Base-by-base conservation (phyloP, 2,113 vertebrate species). In the Thermophis baileyi region DNA sequence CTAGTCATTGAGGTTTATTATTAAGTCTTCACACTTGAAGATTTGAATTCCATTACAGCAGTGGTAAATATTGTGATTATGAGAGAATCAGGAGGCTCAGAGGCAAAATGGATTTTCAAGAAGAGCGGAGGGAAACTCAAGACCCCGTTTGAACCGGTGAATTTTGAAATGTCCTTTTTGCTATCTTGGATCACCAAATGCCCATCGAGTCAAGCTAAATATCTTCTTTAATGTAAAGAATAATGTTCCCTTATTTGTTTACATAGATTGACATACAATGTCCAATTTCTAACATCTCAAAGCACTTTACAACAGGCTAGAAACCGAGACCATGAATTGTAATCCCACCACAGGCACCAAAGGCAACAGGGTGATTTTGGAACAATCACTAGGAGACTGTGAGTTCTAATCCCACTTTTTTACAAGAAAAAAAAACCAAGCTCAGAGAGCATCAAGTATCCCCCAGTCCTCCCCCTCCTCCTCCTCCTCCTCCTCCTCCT, bases 1-100 rank as follows among this genome's bases (percentile, higher is more conserved):
- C 95, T 95, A 96, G 97, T 97, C 98, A 97, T 97, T 97, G 95
- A 97, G 94, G 96, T 97, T 97, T 97, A 97, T 98, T 98, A 97
- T 97, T 97, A 97, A 95, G 95, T 92, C 95, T 97, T 95, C 2
- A 50, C 94, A 97, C 94, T 95, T 94, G 96, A 96, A 97, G 90
- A 97, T 97, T 96, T 97, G 96, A 97, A 97, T 97, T 97, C 96
- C 93, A 94, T 96, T 96, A 93, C 94, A 86, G 89, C 95, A 95
- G 94, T 95, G 95, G 97, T 97, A 98, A 98, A 97, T 97, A 97
- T 60, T 97, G 96, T 95, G 97, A 97, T 97, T 96, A 96, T 54
- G 87, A 10, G 91, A 94, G 95, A 95, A 93, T 35, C n/a, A 18
- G 63, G 63, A 74, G 5, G 30, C 30, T 74, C 63, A 97, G 97